Evolutionary conservation across 2,797 vertebrate species (phyloP), one percentile per base, ranked within the genome.

Genomic region (Pipistrellus pygmaeus): DNA sequence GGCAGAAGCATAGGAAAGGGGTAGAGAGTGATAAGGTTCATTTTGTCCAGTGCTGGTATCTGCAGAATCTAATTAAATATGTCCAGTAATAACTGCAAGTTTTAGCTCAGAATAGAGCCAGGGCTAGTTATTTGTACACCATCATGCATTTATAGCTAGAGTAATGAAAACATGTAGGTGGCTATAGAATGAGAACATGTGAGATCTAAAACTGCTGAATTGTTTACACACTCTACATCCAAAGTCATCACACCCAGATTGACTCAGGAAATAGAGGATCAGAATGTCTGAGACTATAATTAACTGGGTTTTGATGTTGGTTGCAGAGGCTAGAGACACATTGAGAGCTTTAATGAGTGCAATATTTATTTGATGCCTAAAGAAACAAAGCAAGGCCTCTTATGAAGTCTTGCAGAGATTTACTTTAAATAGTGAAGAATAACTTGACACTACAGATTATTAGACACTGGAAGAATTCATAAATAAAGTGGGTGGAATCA

Each of bases 351-450:
- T 83, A 84, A 57, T 17, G 32, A 86, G 46, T 91, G 38, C n/a
- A 80, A 27, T 92, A 90, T 92, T 90, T 93, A 75, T 55, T 86
- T 66, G 69, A 90, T 88, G 93, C 57, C 75, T 17, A 76, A 91
- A 85, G 55, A 91, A 83, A 86, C 53, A 69, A 85, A 81, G 51
- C 21, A 85, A 85, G 44, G 13, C 4, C 66, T 94, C 73, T 89
- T 88, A 72, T 15, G 46, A 96, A 71, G 66, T 93, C 71, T 48
- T 80, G 64, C 46, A 66, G 81, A 81, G 73, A 88, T 85, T 93
- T 96, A 66, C 73, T 90, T 90, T 66, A 60, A 55, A 85, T 64
- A 91, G 30, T 30, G 1, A 90, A 81, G 48, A 93, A 44, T 25
- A 66, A 38, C 41, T 57, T 64, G 69, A 62, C 44, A 32, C 62